Conservation (phyloP, 2,113 vertebrate genomes). For the Thomomys bottae region DNA sequence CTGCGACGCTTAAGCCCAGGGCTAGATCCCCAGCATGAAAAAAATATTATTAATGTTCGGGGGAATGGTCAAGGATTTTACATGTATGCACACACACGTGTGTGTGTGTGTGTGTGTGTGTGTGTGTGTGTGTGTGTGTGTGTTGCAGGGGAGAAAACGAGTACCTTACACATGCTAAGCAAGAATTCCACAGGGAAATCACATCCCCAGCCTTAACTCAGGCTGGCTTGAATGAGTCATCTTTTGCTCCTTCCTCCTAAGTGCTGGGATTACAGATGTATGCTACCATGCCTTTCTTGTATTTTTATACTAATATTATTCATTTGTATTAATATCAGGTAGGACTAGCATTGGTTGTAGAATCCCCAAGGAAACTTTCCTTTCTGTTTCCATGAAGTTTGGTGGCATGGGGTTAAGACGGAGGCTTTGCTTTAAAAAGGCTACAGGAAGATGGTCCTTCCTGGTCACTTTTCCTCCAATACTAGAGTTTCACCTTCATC, state of each 20-base stretch:
- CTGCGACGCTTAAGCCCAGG: background rate
- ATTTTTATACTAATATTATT: background rate
- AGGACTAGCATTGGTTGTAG: background rate
- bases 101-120: no score
- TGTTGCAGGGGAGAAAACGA: no score
- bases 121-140: no score
- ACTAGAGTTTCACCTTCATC: background rate
- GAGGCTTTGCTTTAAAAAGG: conserved; percentile 5
- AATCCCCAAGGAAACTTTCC: background rate
- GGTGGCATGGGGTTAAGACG: background rate
- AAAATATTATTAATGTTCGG: background rate
- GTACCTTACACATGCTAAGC: no score
- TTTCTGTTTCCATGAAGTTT: background rate
- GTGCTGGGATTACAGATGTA: no score
- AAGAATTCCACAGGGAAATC: no score
- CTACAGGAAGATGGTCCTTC: background rate
- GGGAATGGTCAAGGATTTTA: no score
- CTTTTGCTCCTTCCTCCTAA: no score
- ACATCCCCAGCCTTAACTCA: no score
- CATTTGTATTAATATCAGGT: background rate
- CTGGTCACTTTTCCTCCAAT: background rate
- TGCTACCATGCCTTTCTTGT: background rate
- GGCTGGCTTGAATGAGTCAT: no score
- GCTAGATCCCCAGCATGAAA: no score
- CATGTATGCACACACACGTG: no score